Evolutionary conservation across 2,113 vertebrate species (phyloP), one percentile per base, ranked within the genome.

Genomic region (Amia ocellicauda): DNA sequence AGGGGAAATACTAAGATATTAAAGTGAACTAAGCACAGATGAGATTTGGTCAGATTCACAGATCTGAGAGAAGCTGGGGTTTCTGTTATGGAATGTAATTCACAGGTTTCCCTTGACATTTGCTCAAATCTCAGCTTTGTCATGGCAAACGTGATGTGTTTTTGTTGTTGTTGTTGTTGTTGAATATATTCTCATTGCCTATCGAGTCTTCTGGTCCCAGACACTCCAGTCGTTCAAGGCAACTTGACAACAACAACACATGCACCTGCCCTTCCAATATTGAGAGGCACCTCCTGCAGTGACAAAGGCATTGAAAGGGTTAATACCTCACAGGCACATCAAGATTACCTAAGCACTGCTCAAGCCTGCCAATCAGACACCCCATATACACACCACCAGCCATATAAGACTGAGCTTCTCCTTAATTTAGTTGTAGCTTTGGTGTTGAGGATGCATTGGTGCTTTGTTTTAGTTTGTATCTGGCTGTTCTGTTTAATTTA

Each of bases 241-340:
- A 96, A 69, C 80, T 96, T 98, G 65, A 98, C 89, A 49, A 96
- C 89, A 9, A 96, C 94, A 55, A 97, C 89, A 53, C 94, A 97
- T 3, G 94, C 90, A 51, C 95, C 95, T 47, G 95, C 96, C 79
- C 95, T 91, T 75, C 95, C 95, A n/a, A 97, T 92, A 74, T 99
- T 99, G 69, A 98, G 90, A 67, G 91, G 90, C 69, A 93, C 92
- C 87, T 98, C 96, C 95, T 98, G 66, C 55, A 85, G 69, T 4
- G 17, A 72, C 24, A 59, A 60, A 65, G 66, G 74, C 51, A 76
- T 57, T 73, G 40, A 79, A 47, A 47, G 58, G 78, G 79, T 80
- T 80, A 82, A 58, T 19, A 20, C 2, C 8, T 29, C 26, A 19
- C 14, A 55, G 14, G 17, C 1, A 19, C 1, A 58, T 20, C 16